phyloP scores from a whole-genome alignment of 2,888 invertebrate genomes.

The Xestia c-nigrum region DNA sequence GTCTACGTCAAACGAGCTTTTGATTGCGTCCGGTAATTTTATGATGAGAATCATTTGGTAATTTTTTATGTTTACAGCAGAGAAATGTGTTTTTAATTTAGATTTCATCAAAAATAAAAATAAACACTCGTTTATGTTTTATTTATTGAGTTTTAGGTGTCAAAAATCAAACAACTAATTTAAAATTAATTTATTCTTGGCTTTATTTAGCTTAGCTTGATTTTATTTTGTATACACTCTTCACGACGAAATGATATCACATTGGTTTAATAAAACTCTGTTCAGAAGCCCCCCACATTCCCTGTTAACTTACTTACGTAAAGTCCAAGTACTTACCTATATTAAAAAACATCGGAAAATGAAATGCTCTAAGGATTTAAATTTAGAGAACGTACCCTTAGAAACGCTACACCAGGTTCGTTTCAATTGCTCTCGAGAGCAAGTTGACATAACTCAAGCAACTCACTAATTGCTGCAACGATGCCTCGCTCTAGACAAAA shows the following conservation, averaged over 20 bases:
- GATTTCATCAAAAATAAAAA: constrained; percentile 19
- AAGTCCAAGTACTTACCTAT: not conserved
- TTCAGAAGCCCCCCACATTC: not conserved
- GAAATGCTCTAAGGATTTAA: not conserved
- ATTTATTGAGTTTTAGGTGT: constrained; percentile 10
- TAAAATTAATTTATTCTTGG: not conserved
- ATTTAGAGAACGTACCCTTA: not conserved
- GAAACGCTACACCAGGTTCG: not conserved
- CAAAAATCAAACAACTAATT: constrained; percentile 17
- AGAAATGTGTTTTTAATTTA: constrained; percentile 34
- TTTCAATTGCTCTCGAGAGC: not conserved
- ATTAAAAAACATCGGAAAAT: constrained; percentile 9
- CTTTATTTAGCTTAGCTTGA: not conserved
- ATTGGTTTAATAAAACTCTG: not conserved
- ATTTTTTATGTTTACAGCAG: not conserved
- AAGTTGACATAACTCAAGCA: constrained; percentile 37
- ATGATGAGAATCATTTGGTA: constrained; percentile 10
- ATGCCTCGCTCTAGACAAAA: constrained; percentile 54
- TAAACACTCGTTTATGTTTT: not conserved
- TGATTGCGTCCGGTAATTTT: constrained; percentile 45
- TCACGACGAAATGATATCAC: not conserved
- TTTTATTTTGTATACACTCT: not conserved
- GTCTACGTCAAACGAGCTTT: constrained; percentile 31
- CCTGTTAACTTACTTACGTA: not conserved
- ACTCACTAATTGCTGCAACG: constrained; percentile 50